phyloP scores from a whole-genome alignment of 1,140 invertebrate genomes.

The Achroia grisella region DNA sequence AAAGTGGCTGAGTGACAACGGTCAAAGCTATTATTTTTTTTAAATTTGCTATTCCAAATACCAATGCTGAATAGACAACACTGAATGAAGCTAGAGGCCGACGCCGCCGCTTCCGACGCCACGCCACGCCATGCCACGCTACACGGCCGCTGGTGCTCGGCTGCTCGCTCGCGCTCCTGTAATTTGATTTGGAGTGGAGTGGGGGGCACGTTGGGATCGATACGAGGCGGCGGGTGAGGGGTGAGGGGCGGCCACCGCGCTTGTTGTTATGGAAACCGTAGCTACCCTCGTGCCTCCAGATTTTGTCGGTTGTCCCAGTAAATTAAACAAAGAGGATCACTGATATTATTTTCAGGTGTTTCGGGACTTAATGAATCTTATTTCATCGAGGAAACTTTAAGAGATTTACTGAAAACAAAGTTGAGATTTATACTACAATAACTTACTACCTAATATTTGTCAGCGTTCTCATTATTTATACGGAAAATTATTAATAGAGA shows the following conservation, averaged over 20 bases:
- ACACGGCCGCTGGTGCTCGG: background rate
- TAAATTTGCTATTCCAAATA: too few species aligned
- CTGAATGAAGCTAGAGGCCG: too few species aligned
- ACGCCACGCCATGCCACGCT: conserved; percentile 7
- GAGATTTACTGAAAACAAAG: background rate
- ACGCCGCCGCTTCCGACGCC: too few species aligned
- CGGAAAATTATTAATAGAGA: too few species aligned
- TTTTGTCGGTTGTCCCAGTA: conserved; percentile 59
- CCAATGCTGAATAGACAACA: too few species aligned
- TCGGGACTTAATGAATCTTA: conserved; percentile 6
- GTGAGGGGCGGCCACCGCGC: conserved; percentile 34
- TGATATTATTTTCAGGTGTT: conserved; percentile 50
- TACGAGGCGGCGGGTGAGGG: conserved; percentile 33
- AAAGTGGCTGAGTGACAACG: too few species aligned
- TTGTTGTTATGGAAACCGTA: conserved; percentile 68
- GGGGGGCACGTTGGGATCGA: conserved; percentile 51
- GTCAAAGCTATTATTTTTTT: too few species aligned
- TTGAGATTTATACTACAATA: too few species aligned
- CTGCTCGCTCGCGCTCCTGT: conserved; percentile 51
- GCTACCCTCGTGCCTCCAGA: conserved; percentile 63
- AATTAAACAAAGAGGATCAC: conserved; percentile 66
- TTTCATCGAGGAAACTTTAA: conserved; percentile 3
- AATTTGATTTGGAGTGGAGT: conserved; percentile 71
- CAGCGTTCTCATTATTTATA: too few species aligned
- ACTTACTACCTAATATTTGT: too few species aligned